Percentiles rank a stretch among this genome's conserved stretches.
Evolutionary conservation across 2,888 invertebrate species (phyloP).

Genomic region (Pristionchus arcanus): DNA sequence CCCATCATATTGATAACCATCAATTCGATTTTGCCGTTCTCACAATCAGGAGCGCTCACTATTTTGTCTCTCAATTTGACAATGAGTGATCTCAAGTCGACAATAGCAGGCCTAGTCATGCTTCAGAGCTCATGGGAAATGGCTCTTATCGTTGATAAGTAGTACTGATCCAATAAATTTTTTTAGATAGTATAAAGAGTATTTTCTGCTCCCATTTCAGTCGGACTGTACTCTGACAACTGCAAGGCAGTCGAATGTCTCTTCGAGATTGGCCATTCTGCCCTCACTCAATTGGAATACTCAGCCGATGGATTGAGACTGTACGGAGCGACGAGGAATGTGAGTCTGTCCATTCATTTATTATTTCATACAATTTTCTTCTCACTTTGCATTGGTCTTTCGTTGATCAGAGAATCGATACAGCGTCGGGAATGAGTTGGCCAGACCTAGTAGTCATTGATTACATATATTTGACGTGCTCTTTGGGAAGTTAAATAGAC

Average conservation of each 20-base stretch:
- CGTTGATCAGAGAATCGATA: background rate
- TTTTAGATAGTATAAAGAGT: background rate
- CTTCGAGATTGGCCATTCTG: conserved; percentile 40
- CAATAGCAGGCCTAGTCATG: background rate
- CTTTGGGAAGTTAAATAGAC: too few relatives aligned
- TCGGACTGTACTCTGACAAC: conserved; percentile 58
- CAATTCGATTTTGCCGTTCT: too few relatives aligned
- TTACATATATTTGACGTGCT: too few relatives aligned
- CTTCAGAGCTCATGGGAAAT: background rate
- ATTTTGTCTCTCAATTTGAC: too few relatives aligned
- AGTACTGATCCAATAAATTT: background rate
- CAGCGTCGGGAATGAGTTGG: too few relatives aligned
- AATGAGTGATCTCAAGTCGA: too few relatives aligned
- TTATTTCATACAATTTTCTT: too few relatives aligned
- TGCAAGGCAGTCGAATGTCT: conserved; percentile 49
- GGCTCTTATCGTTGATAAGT: background rate
- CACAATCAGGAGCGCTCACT: too few relatives aligned
- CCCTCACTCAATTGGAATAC: conserved; percentile 55
- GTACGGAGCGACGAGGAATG: conserved; percentile 57
- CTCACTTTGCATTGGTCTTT: too few relatives aligned
- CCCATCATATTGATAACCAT: too few relatives aligned
- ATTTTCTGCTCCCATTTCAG: background rate
- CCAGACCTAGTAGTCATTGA: background rate
- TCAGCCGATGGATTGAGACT: conserved; percentile 56
- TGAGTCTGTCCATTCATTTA: background rate